Conservation (phyloP, 1,140 invertebrate genomes). For the Bradysia coprophila region DNA sequence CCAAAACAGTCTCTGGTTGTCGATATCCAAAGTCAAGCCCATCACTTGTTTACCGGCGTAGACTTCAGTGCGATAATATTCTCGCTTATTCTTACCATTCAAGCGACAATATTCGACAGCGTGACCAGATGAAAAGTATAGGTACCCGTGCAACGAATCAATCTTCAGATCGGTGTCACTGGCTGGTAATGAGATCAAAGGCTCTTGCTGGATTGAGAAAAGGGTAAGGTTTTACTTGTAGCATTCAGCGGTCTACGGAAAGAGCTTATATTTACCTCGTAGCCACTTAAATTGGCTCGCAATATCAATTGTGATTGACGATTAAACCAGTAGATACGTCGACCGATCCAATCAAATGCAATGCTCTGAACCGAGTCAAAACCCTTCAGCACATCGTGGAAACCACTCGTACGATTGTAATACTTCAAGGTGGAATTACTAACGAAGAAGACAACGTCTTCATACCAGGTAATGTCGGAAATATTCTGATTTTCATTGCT, state of each 20-base stretch:
- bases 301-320: conserved; percentile 59
- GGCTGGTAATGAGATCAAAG: conserved; percentile 57
- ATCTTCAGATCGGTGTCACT: conserved; percentile 62
- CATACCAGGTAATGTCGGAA: conserved; percentile 46
- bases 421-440: conserved; percentile 51
- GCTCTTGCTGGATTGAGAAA: too few relatives aligned
- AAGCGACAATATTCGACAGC: conserved; percentile 58
- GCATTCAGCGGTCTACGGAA: too few relatives aligned
- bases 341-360: conserved; percentile 75
- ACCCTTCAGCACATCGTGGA: conserved; percentile 32
- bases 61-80: neutral
- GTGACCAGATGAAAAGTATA: conserved; percentile 77
- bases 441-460: conserved; percentile 49
- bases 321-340: conserved; percentile 79
- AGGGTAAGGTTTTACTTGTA: too few relatives aligned
- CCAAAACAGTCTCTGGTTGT: conserved; percentile 57
- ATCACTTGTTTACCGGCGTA: conserved; percentile 68
- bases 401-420: conserved; percentile 43
- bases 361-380: conserved; percentile 55
- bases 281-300: conserved; percentile 41
- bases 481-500: conserved; percentile 32
- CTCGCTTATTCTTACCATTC: conserved; percentile 27
- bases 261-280: too few relatives aligned
- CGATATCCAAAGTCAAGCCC: conserved; percentile 61
- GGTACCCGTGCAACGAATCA: conserved; percentile 58